A percentile compares a stretch with the other conserved stretches of the same genome.
Evolutionary conservation across 2,797 vertebrate species (phyloP).

Genomic region (Leptoclinus maculatus): DNA sequence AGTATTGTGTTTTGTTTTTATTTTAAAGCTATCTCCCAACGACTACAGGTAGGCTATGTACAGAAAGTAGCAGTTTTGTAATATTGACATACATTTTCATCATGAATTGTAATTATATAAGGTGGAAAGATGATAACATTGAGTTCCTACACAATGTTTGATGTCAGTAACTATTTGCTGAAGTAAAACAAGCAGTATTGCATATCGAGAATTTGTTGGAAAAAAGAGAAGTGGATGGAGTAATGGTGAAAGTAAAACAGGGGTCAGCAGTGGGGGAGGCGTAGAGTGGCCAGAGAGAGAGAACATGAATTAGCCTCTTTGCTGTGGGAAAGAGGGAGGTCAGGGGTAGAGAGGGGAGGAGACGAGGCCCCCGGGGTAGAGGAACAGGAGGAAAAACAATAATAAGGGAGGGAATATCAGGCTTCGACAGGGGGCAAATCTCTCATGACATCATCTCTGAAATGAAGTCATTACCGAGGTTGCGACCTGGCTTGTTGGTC

Average conservation of each 20-base stretch:
- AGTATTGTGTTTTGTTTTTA: too few relatives aligned
- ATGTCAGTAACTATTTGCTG: not conserved
- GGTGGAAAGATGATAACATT: not conserved
- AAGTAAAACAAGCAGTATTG: not conserved
- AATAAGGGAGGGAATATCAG: conserved; percentile 3
- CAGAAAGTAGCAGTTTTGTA: not conserved
- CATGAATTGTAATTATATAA: not conserved
- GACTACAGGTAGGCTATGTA: too few relatives aligned
- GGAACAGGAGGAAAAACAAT: conserved; percentile 18
- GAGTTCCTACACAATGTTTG: not conserved
- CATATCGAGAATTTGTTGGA: not conserved
- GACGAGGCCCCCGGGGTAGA: not conserved
- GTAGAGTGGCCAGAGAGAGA: not conserved
- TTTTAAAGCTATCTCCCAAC: too few relatives aligned
- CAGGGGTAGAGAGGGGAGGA: conserved; percentile 17
- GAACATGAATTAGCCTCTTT: conserved; percentile 16
- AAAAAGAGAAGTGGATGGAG: not conserved
- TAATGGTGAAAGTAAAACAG: not conserved
- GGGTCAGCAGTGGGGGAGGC: not conserved
- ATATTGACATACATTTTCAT: not conserved
- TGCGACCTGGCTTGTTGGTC: conserved; percentile 44
- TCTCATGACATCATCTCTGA: conserved; percentile 62
- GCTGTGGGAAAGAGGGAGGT: conserved; percentile 40
- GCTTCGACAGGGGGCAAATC: conserved; percentile 27
- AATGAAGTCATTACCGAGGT: conserved; percentile 44